Percentiles rank a stretch among this genome's conserved stretches.
Evolutionary conservation across 2,113 vertebrate genomes (phyloP).

Genomic region (Archocentrus centrarchus): DNA sequence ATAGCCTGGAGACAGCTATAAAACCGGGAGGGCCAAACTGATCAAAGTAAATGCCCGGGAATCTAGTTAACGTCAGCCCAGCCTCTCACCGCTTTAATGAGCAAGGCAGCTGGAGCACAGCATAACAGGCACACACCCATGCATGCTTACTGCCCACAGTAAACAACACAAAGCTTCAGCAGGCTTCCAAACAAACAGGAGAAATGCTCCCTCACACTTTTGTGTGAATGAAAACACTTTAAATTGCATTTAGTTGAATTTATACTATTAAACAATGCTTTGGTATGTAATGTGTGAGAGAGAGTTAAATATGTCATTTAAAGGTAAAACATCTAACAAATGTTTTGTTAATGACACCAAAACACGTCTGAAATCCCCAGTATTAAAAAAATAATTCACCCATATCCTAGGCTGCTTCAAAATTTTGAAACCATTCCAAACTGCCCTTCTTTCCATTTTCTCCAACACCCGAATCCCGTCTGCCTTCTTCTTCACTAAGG

Average conservation of each 20-base stretch:
- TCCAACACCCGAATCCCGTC: background rate
- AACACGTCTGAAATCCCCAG: background rate
- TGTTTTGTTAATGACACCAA: background rate
- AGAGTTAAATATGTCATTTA: background rate
- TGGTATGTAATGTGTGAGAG: background rate
- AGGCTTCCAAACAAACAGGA: slow-evolving; percentile 15
- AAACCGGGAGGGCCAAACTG: slow-evolving; percentile 50
- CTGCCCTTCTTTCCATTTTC: background rate
- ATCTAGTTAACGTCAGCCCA: slow-evolving; percentile 69
- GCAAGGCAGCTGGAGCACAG: slow-evolving; percentile 60
- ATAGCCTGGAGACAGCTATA: slow-evolving; percentile 65
- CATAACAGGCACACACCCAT: slow-evolving; percentile 57
- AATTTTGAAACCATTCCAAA: background rate
- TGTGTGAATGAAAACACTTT: background rate
- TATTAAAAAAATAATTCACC: too few relatives aligned
- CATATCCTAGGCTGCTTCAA: background rate
- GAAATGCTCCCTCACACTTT: background rate
- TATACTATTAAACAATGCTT: background rate
- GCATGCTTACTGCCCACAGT: slow-evolving; percentile 35
- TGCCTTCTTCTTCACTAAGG: background rate
- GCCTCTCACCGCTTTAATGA: slow-evolving; percentile 63
- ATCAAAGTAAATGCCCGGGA: slow-evolving; percentile 75
- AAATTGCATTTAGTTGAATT: background rate
- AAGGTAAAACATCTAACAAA: background rate
- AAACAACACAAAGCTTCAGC: slow-evolving; percentile 4